phyloP scores from a whole-genome alignment of 2,888 invertebrate genomes.

The Drosophila gaucha region DNA sequence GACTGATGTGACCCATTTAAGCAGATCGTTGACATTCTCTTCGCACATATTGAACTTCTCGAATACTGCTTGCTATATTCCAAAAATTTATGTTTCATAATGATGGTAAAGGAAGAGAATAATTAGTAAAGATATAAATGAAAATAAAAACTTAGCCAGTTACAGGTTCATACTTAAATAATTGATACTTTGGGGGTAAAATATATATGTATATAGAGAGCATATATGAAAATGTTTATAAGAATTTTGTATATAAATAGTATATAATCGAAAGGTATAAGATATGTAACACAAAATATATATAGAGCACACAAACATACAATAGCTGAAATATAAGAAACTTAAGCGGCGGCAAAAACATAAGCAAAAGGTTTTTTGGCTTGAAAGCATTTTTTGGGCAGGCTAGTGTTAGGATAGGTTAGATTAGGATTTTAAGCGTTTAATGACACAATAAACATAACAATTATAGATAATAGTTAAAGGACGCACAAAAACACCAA shows the following conservation, averaged over 20 bases:
- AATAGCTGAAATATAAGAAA: conserved; percentile 84
- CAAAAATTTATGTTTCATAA: conserved; percentile 27
- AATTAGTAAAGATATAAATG: conserved; percentile 32
- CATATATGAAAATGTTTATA: conserved; percentile 28
- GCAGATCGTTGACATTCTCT: conserved; percentile 92
- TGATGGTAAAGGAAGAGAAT: conserved; percentile 18
- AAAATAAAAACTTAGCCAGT: conserved; percentile 24
- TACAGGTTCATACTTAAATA: conserved; percentile 38
- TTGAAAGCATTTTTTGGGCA: conserved; percentile 28
- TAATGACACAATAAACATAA: conserved; percentile 47
- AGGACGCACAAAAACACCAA: conserved; percentile 59
- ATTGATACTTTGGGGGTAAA: conserved; percentile 15
- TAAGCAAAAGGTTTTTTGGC: conserved; percentile 62
- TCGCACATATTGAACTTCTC: conserved; percentile 97
- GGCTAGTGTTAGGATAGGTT: conserved; percentile 26
- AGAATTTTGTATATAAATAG: conserved; percentile 23
- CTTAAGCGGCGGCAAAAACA: conserved; percentile 78
- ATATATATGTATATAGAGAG: conserved; percentile 17
- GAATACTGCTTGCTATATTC: conserved; percentile 94
- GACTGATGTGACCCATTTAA: conserved; percentile 94
- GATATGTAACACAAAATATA: conserved; percentile 68
- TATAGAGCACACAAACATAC: conserved; percentile 80
- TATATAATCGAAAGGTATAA: conserved; percentile 53
- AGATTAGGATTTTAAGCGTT: conserved; percentile 49
- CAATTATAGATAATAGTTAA: conserved; percentile 32